phyloP scores from a whole-genome alignment of 2,888 invertebrate species.

The Dastarcus helophoroides region DNA sequence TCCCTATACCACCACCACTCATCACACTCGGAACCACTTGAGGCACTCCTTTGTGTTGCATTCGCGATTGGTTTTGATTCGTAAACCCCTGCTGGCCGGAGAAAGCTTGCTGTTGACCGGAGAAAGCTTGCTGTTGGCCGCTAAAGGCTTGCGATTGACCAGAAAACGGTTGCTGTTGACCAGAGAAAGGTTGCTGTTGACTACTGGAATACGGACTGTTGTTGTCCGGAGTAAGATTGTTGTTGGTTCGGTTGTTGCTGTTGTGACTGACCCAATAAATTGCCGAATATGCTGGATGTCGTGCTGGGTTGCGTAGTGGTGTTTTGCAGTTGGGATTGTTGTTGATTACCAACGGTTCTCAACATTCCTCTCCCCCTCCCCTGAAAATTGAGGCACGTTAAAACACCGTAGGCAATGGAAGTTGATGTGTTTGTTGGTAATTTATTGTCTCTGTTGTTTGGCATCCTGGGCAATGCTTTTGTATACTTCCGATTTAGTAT shows the following conservation, averaged over 20 bases:
- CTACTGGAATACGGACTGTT: constrained; percentile 22
- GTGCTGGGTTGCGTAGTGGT: constrained; percentile 10
- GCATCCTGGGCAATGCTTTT: no score
- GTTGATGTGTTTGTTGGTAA: constrained; percentile 4
- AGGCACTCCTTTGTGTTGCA: constrained; percentile 42
- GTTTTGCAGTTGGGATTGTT: constrained; percentile 26
- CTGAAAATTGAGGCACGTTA: constrained; percentile 5
- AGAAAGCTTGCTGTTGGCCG: constrained; percentile 20
- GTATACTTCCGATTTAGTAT: no score
- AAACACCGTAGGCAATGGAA: background rate
- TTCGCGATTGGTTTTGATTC: constrained; percentile 15
- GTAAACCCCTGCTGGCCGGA: constrained; percentile 10
- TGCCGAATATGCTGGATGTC: constrained; percentile 14
- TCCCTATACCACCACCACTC: constrained; percentile 32
- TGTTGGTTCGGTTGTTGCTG: constrained; percentile 21
- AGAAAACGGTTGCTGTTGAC: constrained; percentile 3
- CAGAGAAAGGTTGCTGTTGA: constrained; percentile 18
- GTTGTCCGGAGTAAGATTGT: constrained; percentile 13
- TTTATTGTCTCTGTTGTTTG: no score
- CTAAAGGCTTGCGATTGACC: constrained; percentile 21
- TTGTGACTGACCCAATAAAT: constrained; percentile 20
- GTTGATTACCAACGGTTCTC: constrained; percentile 42
- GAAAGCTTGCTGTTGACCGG: constrained; percentile 18
- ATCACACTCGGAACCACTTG: constrained; percentile 39
- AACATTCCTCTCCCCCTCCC: constrained; percentile 50